Evolutionary conservation across 2,797 vertebrate species (phyloP).

Genomic region (Semaprochilodus insignis): DNA sequence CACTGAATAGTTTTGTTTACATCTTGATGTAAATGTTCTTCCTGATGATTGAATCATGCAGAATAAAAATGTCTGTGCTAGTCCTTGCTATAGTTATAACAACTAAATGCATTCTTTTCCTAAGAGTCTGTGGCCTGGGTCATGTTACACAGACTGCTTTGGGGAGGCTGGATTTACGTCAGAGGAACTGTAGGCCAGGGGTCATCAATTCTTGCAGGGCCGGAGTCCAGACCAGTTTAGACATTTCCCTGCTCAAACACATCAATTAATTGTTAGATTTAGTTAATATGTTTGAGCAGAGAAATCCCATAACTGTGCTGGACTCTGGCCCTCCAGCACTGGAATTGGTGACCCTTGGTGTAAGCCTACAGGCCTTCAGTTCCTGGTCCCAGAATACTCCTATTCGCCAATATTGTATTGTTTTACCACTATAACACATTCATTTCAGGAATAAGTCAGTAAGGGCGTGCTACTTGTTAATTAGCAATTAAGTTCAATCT

Average conservation of each 20-base stretch:
- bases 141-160: not conserved
- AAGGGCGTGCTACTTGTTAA: not conserved
- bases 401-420: not conserved
- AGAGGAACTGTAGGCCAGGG: conserved; percentile 2
- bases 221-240: not conserved
- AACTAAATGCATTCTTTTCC: not conserved
- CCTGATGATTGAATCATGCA: no score
- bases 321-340: not conserved
- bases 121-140: not conserved
- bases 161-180: not conserved
- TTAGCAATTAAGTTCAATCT: no score
- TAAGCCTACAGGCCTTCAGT: not conserved
- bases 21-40: no score
- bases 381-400: not conserved
- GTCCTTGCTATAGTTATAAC: not conserved
- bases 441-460: not conserved
- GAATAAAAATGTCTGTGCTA: no score
- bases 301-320: not conserved
- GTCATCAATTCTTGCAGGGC: conserved; percentile 1
- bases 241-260: not conserved
- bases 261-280: not conserved
- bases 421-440: not conserved
- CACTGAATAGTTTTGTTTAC: no score
- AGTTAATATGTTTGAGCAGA: not conserved
- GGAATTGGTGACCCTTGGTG: not conserved